Evolutionary conservation across 2,113 vertebrate genomes (phyloP), one percentile per base, ranked within the genome.

Genomic region (Forbesichthys agassizii): DNA sequence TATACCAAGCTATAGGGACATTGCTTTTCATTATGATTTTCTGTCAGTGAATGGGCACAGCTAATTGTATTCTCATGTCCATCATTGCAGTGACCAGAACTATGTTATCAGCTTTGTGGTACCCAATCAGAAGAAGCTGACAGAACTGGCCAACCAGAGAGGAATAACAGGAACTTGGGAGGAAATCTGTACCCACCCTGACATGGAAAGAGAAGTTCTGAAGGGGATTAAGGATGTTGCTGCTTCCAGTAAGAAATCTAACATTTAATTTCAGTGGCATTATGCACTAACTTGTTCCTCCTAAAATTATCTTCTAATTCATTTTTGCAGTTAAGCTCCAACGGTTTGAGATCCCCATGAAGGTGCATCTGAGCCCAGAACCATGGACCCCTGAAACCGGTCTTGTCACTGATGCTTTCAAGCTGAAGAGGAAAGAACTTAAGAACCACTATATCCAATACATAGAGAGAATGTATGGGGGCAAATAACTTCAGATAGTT

Each of bases 31-130:
- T 12, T 52, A 42, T 42, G 5, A 5, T 42, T 42, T 8, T 6
- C 36, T 42, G 7, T 42, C 36, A 42, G 36, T 42, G 5, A 6
- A 42, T 7, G 7, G 36, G 7, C 36, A 42, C 36, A 42, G 36
- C 4, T 46, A 61, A 46, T 71, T 1, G 11, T 9, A 14, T 14
- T 60, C 5, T 49, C 0, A 20, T 42, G 6, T 59, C 58, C 0
- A 3, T 33, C 56, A 11, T 59, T 82, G 79, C 84, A 99, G 98
- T 66, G 95, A 98, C 33, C 96, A 99, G 88, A 98, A 96, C 71
- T 99, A 96, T 0, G 93, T 99, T 76, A 98, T 99, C 90, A 96
- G 97, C 87, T 97, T 99, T 74, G 96, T 99, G 91, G 98, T 99
- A 83, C 97, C 98, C 33, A 99, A 99, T 81, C 96, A 98, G 88